Evolutionary conservation across 2,797 vertebrate genomes (phyloP).

Genomic region (Otolemur crassicaudatus): DNA sequence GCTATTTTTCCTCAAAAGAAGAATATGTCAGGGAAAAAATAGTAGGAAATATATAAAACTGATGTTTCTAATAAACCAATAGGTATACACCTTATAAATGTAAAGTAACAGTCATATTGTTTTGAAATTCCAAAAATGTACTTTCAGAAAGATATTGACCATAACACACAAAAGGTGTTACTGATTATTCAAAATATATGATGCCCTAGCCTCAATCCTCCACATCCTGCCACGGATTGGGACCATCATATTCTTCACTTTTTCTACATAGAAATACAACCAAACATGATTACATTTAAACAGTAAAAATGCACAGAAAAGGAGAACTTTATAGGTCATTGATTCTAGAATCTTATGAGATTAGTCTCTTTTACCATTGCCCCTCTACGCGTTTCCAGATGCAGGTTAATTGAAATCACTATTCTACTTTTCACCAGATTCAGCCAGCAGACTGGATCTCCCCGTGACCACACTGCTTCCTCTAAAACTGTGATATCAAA

Average conservation of each 20-base stretch:
- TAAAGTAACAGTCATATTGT: background rate
- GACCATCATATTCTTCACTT: background rate
- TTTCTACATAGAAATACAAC: background rate
- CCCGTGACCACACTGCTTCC: background rate
- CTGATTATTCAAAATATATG: background rate
- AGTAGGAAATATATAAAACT: background rate
- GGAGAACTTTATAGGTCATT: background rate
- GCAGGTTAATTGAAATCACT: background rate
- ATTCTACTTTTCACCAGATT: background rate
- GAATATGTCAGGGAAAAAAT: background rate
- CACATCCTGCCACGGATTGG: background rate
- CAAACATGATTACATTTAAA: background rate
- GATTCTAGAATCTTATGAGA: background rate
- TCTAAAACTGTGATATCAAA: background rate
- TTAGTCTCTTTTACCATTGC: background rate
- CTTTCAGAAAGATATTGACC: background rate
- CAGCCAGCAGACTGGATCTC: background rate
- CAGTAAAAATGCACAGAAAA: background rate
- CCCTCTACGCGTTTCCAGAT: background rate
- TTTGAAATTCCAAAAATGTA: background rate
- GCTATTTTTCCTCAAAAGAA: background rate
- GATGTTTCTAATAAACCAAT: background rate
- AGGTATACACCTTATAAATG: background rate
- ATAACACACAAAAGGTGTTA: background rate
- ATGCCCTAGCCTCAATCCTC: background rate